phyloP scores from a whole-genome alignment of 2,113 vertebrate species.

The Pseudolaguvia tuberculata region DNA sequence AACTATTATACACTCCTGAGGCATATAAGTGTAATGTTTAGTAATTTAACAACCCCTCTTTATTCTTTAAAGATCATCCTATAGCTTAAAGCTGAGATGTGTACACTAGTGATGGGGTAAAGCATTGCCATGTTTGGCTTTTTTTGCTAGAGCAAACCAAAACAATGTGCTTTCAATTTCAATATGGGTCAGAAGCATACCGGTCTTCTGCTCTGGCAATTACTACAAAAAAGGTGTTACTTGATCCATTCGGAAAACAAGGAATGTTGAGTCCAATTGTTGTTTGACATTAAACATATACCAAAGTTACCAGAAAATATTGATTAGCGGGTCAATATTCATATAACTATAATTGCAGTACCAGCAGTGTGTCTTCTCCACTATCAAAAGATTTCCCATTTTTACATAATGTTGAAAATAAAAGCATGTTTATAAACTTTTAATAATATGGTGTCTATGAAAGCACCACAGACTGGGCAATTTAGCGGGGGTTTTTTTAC shows the following conservation, averaged over 20 bases:
- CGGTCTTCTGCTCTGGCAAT: not conserved
- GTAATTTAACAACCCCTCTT: constrained; percentile 7
- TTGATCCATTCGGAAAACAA: not conserved
- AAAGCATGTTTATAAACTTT: not conserved
- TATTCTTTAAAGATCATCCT: not conserved
- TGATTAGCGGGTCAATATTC: not conserved
- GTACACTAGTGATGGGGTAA: constrained; percentile 5
- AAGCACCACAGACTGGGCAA: not conserved
- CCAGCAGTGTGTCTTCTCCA: not conserved
- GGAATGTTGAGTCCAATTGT: not conserved
- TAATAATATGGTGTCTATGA: not conserved
- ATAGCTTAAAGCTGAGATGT: constrained; percentile 19
- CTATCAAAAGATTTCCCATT: not conserved
- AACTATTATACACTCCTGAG: constrained; percentile 22
- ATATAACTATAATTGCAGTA: not conserved
- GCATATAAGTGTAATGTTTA: not conserved
- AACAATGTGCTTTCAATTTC: not conserved
- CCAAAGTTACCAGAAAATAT: not conserved
- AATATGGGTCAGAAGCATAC: not conserved
- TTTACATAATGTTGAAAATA: too few relatives aligned
- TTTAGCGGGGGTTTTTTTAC: not conserved
- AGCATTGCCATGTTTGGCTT: not conserved
- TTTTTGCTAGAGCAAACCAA: not conserved
- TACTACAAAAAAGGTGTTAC: not conserved
- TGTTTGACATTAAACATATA: not conserved